A percentile compares a stretch with the other conserved stretches of the same genome.
Conservation (phyloP, 2,888 invertebrate species). For the Polylopha cassiicola region DNA sequence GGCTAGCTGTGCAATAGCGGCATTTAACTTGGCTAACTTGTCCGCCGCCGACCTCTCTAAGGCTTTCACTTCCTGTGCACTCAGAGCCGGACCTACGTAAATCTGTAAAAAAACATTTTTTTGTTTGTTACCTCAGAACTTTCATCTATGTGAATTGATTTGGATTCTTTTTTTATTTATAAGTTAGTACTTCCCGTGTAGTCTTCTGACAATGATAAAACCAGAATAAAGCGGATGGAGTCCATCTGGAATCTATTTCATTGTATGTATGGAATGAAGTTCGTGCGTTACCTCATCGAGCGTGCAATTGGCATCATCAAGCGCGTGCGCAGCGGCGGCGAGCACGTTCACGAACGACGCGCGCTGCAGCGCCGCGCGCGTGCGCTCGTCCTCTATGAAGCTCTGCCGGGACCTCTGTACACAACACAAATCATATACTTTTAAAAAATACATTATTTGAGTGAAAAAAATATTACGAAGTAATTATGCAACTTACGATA, state of each 20-base stretch:
- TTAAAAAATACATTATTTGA: too few species aligned
- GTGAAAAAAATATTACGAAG: too few species aligned
- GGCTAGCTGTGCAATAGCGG: slow-evolving; percentile 52
- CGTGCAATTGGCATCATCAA: slow-evolving; percentile 32
- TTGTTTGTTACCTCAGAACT: too few species aligned
- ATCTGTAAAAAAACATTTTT: slow-evolving; percentile 38
- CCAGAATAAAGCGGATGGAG: too few species aligned
- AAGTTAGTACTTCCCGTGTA: too few species aligned
- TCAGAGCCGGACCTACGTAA: slow-evolving; percentile 33
- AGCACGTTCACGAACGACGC: slow-evolving; percentile 50
- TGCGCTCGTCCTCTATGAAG: slow-evolving; percentile 53
- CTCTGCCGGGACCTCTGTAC: slow-evolving; percentile 51
- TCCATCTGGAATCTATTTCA: too few species aligned
- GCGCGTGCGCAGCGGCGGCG: slow-evolving; percentile 34
- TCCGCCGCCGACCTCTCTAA: slow-evolving; percentile 39
- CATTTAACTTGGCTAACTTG: slow-evolving; percentile 51
- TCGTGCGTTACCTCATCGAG: slow-evolving; percentile 39
- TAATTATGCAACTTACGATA: too few species aligned
- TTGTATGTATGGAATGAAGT: too few species aligned
- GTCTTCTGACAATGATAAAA: too few species aligned
- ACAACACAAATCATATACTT: not conserved
- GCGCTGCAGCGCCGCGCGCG: slow-evolving; percentile 41
- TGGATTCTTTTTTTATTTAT: too few species aligned
- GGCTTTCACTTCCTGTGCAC: slow-evolving; percentile 28
- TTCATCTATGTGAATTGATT: too few species aligned